A percentile compares a stretch with the other conserved stretches of the same genome.
Evolutionary conservation across 2,888 invertebrate genomes (phyloP).

Genomic region (Ectemnius continuus): DNA sequence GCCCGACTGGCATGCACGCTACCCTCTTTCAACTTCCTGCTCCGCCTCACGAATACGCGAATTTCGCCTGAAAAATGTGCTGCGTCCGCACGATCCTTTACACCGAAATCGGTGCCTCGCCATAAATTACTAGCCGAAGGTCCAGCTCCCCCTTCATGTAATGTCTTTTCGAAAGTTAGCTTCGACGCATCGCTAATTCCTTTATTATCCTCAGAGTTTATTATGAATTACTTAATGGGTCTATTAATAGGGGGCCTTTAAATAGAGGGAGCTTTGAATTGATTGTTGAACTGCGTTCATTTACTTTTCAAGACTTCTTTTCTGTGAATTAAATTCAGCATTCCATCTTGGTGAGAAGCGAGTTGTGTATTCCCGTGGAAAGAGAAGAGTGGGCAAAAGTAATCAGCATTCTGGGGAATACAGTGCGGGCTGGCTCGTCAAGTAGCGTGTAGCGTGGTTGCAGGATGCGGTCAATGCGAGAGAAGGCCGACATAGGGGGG

Average conservation of each 20-base stretch:
- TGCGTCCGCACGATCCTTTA: constrained; percentile 22
- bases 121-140: too few species aligned
- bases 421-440: background rate
- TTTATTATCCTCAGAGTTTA: too few species aligned
- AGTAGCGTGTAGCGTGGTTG: background rate
- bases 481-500: constrained; percentile 56
- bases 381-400: background rate
- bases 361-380: background rate
- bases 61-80: background rate
- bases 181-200: too few species aligned
- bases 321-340: too few species aligned
- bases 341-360: too few species aligned
- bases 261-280: too few species aligned
- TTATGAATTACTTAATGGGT: too few species aligned
- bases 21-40: constrained; percentile 23
- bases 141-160: too few species aligned
- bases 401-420: background rate
- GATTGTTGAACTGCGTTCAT: too few species aligned
- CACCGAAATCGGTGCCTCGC: constrained; percentile 8
- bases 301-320: too few species aligned
- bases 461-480: constrained; percentile 16
- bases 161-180: too few species aligned
- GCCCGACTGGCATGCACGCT: constrained; percentile 28
- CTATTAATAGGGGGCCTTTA: too few species aligned
- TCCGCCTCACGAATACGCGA: background rate